These are phyloP conservation scores for Cacatua alba DNA, from an alignment of 2,113 vertebrate species.

Conservation along the genomic window DNA sequence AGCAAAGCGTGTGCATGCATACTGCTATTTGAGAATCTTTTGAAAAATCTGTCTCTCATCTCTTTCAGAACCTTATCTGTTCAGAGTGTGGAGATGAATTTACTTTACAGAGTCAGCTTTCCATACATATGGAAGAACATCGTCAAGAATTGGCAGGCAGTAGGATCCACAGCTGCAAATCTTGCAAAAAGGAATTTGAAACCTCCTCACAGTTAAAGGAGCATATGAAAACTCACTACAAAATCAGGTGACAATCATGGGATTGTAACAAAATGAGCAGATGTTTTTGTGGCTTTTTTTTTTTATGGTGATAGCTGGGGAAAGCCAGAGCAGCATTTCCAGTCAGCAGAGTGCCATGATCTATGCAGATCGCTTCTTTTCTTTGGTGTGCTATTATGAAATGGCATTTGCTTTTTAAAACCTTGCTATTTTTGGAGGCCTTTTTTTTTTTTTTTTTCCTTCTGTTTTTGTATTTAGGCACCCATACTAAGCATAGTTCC, in stretches of 20 bases:
- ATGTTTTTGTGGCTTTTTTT: not conserved
- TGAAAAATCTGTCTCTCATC: conserved; percentile 24
- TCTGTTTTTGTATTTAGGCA: not conserved
- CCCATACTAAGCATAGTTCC: not conserved
- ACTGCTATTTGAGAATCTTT: not conserved
- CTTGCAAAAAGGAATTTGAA: conserved; percentile 88
- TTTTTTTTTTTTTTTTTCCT: not conserved
- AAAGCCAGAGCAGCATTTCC: not conserved
- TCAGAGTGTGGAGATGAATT: conserved; percentile 97
- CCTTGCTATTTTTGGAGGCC: not conserved
- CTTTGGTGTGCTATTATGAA: not conserved
- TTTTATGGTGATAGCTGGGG: not conserved
- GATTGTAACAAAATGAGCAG: conserved; percentile 12
- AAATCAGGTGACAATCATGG: conserved; percentile 82
- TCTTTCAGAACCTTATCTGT: conserved; percentile 91
- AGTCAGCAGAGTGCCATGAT: not conserved
- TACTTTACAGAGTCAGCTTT: conserved; percentile 93
- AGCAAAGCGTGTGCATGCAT: not conserved
- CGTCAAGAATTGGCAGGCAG: conserved; percentile 87
- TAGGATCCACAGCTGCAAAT: conserved; percentile 86
- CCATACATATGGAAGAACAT: conserved; percentile 92
- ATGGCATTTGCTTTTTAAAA: not conserved
- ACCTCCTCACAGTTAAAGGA: conserved; percentile 86
- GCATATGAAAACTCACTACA: conserved; percentile 90
- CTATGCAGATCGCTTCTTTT: not conserved